Conservation (phyloP, 2,113 vertebrate genomes). For the Pluvialis apricaria region DNA sequence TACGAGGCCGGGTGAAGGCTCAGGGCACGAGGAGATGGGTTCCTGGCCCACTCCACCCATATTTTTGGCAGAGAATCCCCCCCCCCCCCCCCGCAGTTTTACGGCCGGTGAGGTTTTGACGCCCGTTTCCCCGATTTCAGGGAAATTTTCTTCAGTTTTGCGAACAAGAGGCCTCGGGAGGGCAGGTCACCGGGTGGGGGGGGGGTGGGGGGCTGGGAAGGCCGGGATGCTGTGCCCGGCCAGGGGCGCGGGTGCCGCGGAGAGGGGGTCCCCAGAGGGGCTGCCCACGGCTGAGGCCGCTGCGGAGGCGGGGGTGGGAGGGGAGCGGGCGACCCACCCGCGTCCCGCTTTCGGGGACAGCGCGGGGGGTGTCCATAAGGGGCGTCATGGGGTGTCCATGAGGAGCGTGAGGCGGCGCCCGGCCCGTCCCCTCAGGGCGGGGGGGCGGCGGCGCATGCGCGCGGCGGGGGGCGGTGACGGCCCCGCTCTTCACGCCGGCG, state of each 20-base stretch:
- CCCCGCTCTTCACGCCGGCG: background rate
- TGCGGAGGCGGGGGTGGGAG: too few species aligned
- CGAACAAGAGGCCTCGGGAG: background rate
- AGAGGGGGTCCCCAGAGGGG: background rate
- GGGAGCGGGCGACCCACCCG: fast-evolving
- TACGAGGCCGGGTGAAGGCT: background rate
- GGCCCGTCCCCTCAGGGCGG: background rate
- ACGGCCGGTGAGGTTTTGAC: fast-evolving
- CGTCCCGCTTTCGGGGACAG: too few species aligned
- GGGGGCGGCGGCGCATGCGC: conserved; percentile 7
- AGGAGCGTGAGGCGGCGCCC: background rate
- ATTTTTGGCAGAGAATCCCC: background rate
- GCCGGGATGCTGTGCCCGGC: background rate
- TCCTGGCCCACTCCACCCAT: background rate
- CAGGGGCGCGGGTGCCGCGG: too few species aligned
- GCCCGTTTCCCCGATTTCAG: background rate
- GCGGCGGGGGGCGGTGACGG: background rate
- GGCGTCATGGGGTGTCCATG: fast-evolving
- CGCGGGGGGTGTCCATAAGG: too few species aligned
- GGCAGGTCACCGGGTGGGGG: background rate
- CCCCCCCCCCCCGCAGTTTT: fast-evolving
- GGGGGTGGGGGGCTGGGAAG: too few species aligned
- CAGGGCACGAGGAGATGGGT: fast-evolving
- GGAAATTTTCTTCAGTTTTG: background rate
- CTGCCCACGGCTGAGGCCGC: background rate